These are phyloP conservation scores for Lepidotrigona ventralis DNA, from an alignment of 1,140 invertebrate species.

Conservation along the genomic window DNA sequence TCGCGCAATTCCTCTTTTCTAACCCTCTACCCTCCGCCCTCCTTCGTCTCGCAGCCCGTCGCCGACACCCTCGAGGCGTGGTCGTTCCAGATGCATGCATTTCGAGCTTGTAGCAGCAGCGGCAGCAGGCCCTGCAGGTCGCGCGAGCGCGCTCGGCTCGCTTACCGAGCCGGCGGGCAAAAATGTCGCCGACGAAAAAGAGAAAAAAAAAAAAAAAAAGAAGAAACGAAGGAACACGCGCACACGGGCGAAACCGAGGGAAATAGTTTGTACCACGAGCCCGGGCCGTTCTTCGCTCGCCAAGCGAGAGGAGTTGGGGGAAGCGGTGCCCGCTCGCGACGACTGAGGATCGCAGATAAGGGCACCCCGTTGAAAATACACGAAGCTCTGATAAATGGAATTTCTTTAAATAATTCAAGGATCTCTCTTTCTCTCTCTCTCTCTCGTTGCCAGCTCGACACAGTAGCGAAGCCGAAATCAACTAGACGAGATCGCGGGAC, in stretches of 20 bases:
- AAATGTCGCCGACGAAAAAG: constrained; percentile 13
- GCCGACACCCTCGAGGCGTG: constrained; percentile 58
- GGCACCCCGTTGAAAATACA: constrained; percentile 16
- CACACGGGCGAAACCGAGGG: neutral
- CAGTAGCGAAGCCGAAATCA: neutral
- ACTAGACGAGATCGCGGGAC: neutral
- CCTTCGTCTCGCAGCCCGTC: constrained; percentile 16
- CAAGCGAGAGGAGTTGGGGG: too few species aligned
- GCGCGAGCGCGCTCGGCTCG: constrained; percentile 30
- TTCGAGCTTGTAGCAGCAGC: constrained; percentile 31
- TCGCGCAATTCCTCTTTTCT: constrained; percentile 56
- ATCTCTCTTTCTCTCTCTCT: neutral
- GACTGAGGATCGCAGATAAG: constrained; percentile 27
- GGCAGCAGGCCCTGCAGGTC: constrained; percentile 44
- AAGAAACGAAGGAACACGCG: neutral
- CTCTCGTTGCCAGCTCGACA: too few species aligned
- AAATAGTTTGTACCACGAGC: neutral
- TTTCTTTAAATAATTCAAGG: constrained; percentile 50
- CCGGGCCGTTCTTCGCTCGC: neutral
- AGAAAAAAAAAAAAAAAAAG: neutral
- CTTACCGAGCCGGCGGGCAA: constrained; percentile 17
- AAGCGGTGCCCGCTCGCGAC: neutral
- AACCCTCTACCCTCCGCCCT: neutral
- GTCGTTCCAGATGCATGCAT: constrained; percentile 65
- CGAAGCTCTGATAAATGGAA: constrained; percentile 32